Conservation (phyloP, 2,888 invertebrate genomes). For the Aphodius granarius region DNA sequence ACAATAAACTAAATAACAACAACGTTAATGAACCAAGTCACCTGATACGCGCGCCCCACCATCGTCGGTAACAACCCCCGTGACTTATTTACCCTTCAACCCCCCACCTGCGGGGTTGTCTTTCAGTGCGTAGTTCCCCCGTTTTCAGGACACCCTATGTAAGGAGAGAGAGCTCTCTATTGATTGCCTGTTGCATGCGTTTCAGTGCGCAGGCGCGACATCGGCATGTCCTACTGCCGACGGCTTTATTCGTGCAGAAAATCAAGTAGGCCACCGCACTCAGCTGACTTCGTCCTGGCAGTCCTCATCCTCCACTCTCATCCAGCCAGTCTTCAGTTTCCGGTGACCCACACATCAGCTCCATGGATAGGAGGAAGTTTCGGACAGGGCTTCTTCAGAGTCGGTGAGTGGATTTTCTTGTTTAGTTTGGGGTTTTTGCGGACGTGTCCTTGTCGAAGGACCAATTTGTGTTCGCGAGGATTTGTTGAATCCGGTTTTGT, state of each 20-base stretch:
- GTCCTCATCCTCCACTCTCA: conserved; percentile 9
- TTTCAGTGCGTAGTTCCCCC: neutral
- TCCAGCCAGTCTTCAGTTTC: neutral
- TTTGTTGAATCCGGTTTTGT: no score
- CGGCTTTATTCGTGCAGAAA: conserved; percentile 29
- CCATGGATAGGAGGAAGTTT: neutral
- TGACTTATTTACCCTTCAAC: neutral
- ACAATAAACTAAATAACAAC: no score
- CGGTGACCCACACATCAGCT: neutral
- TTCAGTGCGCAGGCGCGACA: conserved; percentile 24
- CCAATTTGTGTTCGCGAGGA: neutral
- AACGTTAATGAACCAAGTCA: neutral
- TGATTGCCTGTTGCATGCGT: conserved; percentile 49
- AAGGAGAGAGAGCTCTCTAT: conserved; percentile 35
- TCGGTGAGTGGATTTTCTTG: neutral
- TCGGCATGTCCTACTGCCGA: conserved; percentile 29
- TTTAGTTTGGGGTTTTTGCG: neutral
- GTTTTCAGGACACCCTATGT: neutral
- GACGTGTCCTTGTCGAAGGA: neutral
- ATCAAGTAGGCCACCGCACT: conserved; percentile 31
- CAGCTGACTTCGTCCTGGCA: conserved; percentile 35
- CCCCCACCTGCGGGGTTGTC: neutral
- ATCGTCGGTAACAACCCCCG: no score
- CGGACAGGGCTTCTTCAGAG: neutral
- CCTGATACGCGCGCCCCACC: neutral